Evolutionary conservation across 2,797 vertebrate species (phyloP), one percentile per base, ranked within the genome.

Genomic region (Xerus rutilus): DNA sequence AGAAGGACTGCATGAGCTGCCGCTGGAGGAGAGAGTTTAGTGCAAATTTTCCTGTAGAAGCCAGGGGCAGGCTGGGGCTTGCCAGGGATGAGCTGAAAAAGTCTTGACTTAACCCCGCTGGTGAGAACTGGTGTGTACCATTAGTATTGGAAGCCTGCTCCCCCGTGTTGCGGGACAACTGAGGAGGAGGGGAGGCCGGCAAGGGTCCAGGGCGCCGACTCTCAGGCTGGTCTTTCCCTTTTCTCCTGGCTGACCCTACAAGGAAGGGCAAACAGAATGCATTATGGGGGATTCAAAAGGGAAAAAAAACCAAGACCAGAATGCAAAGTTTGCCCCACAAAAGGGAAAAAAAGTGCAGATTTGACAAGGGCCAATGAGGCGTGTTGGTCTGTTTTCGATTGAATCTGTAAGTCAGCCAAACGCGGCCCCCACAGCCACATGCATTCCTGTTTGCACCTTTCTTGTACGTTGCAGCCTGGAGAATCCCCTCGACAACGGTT

Each of bases 181-280:
- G 99, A 98, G 99, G 99, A 99, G 99, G 99, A 98, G 99, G 99
- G 98, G 99, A 99, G 98, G 99, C 99, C 98, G 99, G 99, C 98
- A 99, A 99, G 96, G 98, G 99, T 99, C 99, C 99, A 98, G 99
- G 99, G 98, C 99, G 99, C 99, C 99, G 98, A 98, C 99, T 99
- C 99, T 99, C 99, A 99, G 98, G 98, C 99, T 99, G 99, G 99
- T 99, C 99, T 99, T 99, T 99, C 99, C 99, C 99, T 99, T 99
- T 99, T 99, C 99, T 99, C 99, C 99, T 99, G 99, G 99, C 99
- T 99, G 99, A 99, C 99, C 99, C 99, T 99, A 99, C 99, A 99
- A 99, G 99, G 99, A 99, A 99, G 99, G 99, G 99, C 99, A 99
- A 99, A 99, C 99, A 99, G 99, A 99, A 99, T 99, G 99, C 99